Evolutionary conservation across 2,113 vertebrate genomes (phyloP), one percentile per base, ranked within the genome.

Genomic region (Anthoscopus minutus): DNA sequence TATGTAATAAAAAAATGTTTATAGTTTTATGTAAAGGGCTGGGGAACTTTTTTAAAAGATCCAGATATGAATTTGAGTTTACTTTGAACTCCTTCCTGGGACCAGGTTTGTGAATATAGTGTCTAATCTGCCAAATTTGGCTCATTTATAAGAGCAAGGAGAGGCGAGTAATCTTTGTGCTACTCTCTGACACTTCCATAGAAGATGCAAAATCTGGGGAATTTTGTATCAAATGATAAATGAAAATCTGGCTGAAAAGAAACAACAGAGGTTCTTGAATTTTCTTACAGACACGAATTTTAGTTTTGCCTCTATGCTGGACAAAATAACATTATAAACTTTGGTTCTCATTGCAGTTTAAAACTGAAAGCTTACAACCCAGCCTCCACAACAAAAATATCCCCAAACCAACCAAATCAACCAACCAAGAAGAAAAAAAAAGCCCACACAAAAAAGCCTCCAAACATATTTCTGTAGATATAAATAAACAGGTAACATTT

Each of bases 391-490:
- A 31, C 2, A 37, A 35, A 44, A 27, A 16, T n/a, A 40, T 12
- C 10, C 9, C 28, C 2, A 51, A 37, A 37, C 9, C 21, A 51
- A 37, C 4, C 24, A 35, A 42, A 60, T 13, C 19, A 50, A n/a
- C 6, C 9, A n/a, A n/a, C 9, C 4, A n/a, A n/a, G 22, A 10
- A 24, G n/a, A 19, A 19, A 50, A 30, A 22, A 45, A 51, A n/a
- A 40, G n/a, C 6, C 2, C 11, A 4, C 1, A 33, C 5, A 28
- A 45, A 57, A 47, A 27, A 2, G 1, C 4, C 5, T 4, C 0
- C 8, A 20, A 16, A 30, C 0, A 6, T 2, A 20, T 23, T 44
- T 47, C 2, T 74, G 48, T 44, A 65, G 11, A 51, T 83, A 70
- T 47, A 54, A 40, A 61, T 18, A 54, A 27, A 54, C 22, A 45